Conservation (phyloP, 2,888 invertebrate species). For the Escarpia spicata region DNA sequence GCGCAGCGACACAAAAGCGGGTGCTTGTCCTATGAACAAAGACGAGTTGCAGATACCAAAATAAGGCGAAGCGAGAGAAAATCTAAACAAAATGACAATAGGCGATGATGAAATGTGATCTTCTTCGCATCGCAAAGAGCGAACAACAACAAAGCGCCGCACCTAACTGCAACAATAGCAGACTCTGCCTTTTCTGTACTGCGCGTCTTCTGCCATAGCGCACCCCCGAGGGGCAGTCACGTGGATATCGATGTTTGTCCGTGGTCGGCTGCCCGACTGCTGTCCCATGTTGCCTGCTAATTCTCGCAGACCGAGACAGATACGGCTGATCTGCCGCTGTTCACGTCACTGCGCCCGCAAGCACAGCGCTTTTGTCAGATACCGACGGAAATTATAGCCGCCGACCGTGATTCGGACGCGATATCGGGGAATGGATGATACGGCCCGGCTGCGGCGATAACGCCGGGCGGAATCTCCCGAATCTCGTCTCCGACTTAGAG, state of each 20-base stretch:
- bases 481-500: conserved; percentile 1
- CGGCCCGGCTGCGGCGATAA: not conserved
- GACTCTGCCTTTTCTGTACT: not conserved
- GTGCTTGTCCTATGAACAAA: too few relatives aligned
- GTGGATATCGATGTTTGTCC: not conserved
- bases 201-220: not conserved
- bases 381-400: not conserved
- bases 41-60: too few relatives aligned
- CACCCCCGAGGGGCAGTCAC: not conserved
- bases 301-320: not conserved
- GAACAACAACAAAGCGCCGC: not conserved
- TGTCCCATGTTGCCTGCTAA: not conserved
- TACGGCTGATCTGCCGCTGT: not conserved
- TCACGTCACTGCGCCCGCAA: not conserved
- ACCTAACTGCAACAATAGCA: not conserved
- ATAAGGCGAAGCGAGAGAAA: too few relatives aligned
- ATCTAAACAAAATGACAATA: too few relatives aligned
- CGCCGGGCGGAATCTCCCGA: not conserved
- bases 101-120: too few relatives aligned
- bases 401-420: conserved; percentile 2
- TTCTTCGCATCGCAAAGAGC: too few relatives aligned
- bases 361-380: not conserved
- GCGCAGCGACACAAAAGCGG: too few relatives aligned
- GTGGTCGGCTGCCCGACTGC: not conserved
- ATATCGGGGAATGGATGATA: not conserved